phyloP scores from a whole-genome alignment of 2,888 invertebrate species.

The Biston betularia region DNA sequence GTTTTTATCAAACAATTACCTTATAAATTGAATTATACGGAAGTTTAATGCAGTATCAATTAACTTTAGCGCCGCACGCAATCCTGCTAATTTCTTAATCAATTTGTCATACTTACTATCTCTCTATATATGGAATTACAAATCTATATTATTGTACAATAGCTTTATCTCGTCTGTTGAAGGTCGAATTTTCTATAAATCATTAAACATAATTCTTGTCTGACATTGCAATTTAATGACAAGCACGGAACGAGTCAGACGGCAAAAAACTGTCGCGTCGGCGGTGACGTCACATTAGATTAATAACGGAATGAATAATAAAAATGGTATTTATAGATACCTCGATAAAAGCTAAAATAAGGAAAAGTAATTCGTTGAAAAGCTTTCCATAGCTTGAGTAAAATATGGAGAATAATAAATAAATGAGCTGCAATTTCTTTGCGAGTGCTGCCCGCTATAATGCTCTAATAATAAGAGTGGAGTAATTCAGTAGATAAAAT shows the following conservation, averaged over 20 bases:
- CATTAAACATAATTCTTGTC: conserved; percentile 41
- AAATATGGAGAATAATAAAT: conserved; percentile 13
- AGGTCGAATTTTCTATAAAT: conserved; percentile 46
- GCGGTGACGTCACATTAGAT: conserved; percentile 64
- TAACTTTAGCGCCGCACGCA: conserved; percentile 41
- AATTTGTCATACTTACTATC: conserved; percentile 60
- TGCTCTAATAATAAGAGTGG: conserved; percentile 49
- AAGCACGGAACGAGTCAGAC: conserved; percentile 53
- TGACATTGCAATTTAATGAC: conserved; percentile 63
- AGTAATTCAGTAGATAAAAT: conserved; percentile 50
- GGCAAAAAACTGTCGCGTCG: conserved; percentile 66
- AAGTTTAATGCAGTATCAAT: conserved; percentile 42
- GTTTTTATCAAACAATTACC: conserved; percentile 16
- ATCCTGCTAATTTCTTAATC: conserved; percentile 60
- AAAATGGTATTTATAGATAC: conserved; percentile 28
- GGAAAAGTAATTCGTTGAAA: conserved; percentile 11
- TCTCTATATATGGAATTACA: conserved; percentile 49
- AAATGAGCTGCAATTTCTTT: conserved; percentile 29
- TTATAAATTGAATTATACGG: not conserved
- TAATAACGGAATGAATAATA: conserved; percentile 47
- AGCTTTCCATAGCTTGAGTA: conserved; percentile 4
- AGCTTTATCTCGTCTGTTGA: conserved; percentile 35
- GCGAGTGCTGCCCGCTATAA: conserved; percentile 38
- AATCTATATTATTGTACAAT: conserved; percentile 25
- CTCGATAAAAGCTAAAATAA: conserved; percentile 14